Evolutionary conservation across 2,888 invertebrate species (phyloP), one percentile per base, ranked within the genome.

Genomic region (Glyphotaelius pellucidus): DNA sequence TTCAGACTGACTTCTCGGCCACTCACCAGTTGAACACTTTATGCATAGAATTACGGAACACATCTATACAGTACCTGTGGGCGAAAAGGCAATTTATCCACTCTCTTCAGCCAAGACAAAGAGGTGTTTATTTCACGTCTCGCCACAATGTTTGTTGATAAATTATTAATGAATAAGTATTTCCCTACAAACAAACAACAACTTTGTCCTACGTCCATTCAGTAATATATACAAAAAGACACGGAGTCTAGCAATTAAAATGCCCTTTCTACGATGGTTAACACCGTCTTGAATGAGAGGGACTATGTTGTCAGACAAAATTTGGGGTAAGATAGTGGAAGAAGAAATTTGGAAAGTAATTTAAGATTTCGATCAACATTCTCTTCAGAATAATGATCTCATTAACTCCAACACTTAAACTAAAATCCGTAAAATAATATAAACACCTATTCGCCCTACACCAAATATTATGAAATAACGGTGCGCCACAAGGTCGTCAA

Each of bases 61-160:
- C 67, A 67, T n/a, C 67, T 67, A 67, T 25, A 67, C 67, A 67
- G 7, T 67, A 67, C 5, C 25, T 67, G 67, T 67, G 67, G 67
- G 67, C 67, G 67, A 67, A 25, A 67, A 67, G 67, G 67, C 67
- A 67, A 67, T 67, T 67, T 67, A 67, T 67, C 67, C 25, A 67
- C 67, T 32, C 32, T 14, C 81, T 31, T 32, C 81, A 31, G 32
- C 31, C 15, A 32, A 15, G 19, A 81, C 81, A 81, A 81, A 81
- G 81, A 32, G 81, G 32, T 32, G 81, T 32, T 81, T 81, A 81
- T 81, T 81, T 81, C 81, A 81, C 81, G 30, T 32, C 81, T 31
- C 32, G 5, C 32, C 32, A 30, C 67, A 67, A n/a, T 67, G 67
- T 67, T n/a, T 25, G 67, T 67, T 67, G 67, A 67, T 67, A 67